Conservation (phyloP, 2,888 invertebrate genomes). For the Gandaritis pyraliata region DNA sequence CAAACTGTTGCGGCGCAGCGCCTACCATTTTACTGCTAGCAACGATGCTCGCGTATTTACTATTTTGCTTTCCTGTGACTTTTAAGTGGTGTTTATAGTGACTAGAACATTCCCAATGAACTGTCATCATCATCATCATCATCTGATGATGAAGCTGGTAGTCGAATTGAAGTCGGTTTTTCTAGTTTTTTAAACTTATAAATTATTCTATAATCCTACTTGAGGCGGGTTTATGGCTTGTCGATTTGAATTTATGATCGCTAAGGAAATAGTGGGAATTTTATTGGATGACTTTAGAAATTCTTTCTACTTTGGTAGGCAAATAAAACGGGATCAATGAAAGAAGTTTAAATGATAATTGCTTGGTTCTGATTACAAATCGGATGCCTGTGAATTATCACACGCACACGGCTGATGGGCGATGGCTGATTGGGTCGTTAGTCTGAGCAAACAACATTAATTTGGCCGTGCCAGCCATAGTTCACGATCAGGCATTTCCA, state of each 20-base stretch:
- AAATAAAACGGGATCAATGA: too few species aligned
- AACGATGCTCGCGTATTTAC: too few species aligned
- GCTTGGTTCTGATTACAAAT: conserved; percentile 12
- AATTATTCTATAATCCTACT: conserved; percentile 35
- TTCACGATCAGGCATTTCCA: conserved; percentile 40
- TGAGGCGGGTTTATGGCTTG: conserved; percentile 33
- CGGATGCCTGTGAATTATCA: conserved; percentile 21
- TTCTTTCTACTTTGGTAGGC: neutral
- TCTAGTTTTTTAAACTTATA: too few species aligned
- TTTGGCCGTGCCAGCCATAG: conserved; percentile 38
- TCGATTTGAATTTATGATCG: conserved; percentile 41
- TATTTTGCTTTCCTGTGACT: too few species aligned
- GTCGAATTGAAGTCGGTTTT: too few species aligned
- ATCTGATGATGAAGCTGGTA: too few species aligned
- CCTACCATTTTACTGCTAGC: too few species aligned
- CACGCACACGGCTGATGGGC: conserved; percentile 24
- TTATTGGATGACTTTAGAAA: neutral
- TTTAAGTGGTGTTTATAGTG: too few species aligned
- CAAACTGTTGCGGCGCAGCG: too few species aligned
- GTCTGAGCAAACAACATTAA: conserved; percentile 47
- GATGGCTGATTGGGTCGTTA: conserved; percentile 37
- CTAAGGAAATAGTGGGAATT: conserved; percentile 13
- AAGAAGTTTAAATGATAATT: neutral
- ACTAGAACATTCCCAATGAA: too few species aligned
- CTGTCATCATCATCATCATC: too few species aligned